Base-by-base conservation (phyloP, 2,888 invertebrate species). In the Nemapogon koenigi region DNA sequence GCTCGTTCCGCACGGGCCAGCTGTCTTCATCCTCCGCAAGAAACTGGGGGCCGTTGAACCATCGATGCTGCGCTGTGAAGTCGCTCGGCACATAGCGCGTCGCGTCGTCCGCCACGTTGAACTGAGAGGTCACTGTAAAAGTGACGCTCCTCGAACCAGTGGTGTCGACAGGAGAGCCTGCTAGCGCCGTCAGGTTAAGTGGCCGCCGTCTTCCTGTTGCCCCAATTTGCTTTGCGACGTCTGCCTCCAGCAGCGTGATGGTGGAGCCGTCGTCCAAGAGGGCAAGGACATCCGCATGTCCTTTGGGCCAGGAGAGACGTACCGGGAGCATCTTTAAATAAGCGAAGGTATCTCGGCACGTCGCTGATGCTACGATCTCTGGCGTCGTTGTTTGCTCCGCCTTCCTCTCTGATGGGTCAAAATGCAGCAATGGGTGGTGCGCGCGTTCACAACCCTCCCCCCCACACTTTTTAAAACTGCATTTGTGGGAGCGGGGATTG, bases 261-360 rank as follows among this genome's bases (percentile, higher is more conserved):
- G 42, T 46, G 1, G 43, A 42, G 1, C 45, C 45, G 17, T 45
- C 46, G 29, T 45, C 45, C 6, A 47, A 31, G 6, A 47, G 27
- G 1, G 45, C 43, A 27, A 27, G 40, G 1, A 43, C 42, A 10
- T 40, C 31, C 2, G 35, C n/a, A 0, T 13, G 14, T 3, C 43
- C 41, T 10, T 7, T 17, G 4, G 43, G 42, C 11, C 43, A 43
- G 2, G 18, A 4, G 4, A 43, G 17, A 16, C n/a, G 25, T 3
- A 42, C 41, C 6, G 44, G 44, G 2, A 42, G 4, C n/a, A 46
- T 41, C 22, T 44, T 44, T 22, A 46, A 22, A 7, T 32, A 38
- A 4, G 28, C 2, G 38, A 11, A 8, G 19, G 3, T n/a, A 4
- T 15, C 18, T 18, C 11, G n/a, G 4, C 7, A 8, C 3, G 4